Base-by-base conservation (phyloP, 2,888 invertebrate species). In the Patella ulyssiponensis region DNA sequence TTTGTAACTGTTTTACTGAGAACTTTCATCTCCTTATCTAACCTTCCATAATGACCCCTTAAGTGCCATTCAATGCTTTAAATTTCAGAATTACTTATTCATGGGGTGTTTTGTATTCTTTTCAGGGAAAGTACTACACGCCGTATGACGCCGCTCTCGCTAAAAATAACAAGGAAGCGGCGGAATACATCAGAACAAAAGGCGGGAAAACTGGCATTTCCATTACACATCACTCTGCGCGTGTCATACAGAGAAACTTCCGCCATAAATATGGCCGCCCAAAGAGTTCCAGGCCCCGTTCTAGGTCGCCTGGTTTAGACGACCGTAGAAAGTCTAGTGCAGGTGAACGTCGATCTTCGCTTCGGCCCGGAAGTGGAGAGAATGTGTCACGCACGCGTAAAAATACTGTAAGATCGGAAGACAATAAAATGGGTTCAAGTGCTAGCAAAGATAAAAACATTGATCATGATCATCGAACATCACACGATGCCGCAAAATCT, bases 61-160 rank as follows among this genome's bases (percentile, higher is more conserved):
- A n/a, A n/a, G n/a, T 27, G 27, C 3, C 27, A 27, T 27, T 3
- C 27, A 27, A 27, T 27, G 27, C 33, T 9, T 44, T 44, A 44
- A 7, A 9, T 9, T 9, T 44, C 44, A 44, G 9, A 44, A 44
- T 44, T 44, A 9, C 44, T 44, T 44, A 44, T 44, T 44, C 9
- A 44, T 9, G 9, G 9, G 9, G 44, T 44, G 44, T 9, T 44
- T 44, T 44, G 94, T 97, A 84, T 93, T 96, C 77, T 96, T 83
- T 83, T 20, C 87, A 92, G 91, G 97, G 97, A 80, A 94, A 95
- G 81, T 94, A 96, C 75, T 94, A 97, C 93, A 98, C 98, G 0
- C 97, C 98, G 0, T 93, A 98, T 84, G 98, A 98, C 91, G 96
- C 97, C 82, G 97, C 98, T 0, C 93, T 97, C 7, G 95, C 95